Percentiles rank a stretch among this genome's conserved stretches.
Conservation (phyloP, 1,140 invertebrate species). For the Drosophila sulfurigaster region DNA sequence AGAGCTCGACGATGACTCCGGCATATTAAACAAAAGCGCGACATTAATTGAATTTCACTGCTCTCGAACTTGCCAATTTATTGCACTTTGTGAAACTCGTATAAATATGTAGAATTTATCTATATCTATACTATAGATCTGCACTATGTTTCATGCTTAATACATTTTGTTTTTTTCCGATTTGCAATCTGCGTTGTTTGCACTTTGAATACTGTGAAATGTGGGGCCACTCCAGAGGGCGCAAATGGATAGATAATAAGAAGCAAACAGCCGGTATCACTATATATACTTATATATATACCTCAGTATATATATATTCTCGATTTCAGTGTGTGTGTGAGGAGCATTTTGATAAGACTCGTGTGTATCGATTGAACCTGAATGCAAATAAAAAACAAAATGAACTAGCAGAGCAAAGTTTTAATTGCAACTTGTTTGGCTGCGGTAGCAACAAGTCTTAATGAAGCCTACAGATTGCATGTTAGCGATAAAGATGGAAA, state of each 20-base stretch:
- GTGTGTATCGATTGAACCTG: slow-evolving; percentile 32
- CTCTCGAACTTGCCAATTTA: background rate
- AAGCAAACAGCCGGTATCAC: slow-evolving; percentile 27
- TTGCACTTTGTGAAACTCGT: too few relatives aligned
- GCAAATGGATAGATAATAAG: slow-evolving; percentile 51
- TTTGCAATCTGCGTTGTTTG: slow-evolving; percentile 54
- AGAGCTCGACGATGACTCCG: slow-evolving; percentile 7
- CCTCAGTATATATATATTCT: slow-evolving; percentile 7
- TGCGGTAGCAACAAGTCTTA: slow-evolving; percentile 24
- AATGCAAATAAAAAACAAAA: slow-evolving; percentile 38
- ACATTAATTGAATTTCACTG: background rate
- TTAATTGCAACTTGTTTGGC: slow-evolving; percentile 64
- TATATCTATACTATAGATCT: slow-evolving; percentile 27
- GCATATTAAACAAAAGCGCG: slow-evolving; percentile 15
- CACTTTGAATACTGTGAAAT: slow-evolving; percentile 59
- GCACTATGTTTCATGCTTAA: slow-evolving; percentile 5
- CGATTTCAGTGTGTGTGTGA: slow-evolving; percentile 17
- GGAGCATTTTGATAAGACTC: slow-evolving; percentile 56
- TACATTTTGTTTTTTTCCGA: slow-evolving; percentile 6
- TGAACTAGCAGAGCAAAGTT: slow-evolving; percentile 24
- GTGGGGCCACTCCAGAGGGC: slow-evolving; percentile 44
- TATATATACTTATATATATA: slow-evolving; percentile 13
- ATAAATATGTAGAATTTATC: background rate
- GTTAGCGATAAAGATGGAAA: slow-evolving; percentile 30
- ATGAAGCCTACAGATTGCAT: slow-evolving; percentile 35